phyloP scores from a whole-genome alignment of 2,797 vertebrate species.

The Aldrovandia affinis region DNA sequence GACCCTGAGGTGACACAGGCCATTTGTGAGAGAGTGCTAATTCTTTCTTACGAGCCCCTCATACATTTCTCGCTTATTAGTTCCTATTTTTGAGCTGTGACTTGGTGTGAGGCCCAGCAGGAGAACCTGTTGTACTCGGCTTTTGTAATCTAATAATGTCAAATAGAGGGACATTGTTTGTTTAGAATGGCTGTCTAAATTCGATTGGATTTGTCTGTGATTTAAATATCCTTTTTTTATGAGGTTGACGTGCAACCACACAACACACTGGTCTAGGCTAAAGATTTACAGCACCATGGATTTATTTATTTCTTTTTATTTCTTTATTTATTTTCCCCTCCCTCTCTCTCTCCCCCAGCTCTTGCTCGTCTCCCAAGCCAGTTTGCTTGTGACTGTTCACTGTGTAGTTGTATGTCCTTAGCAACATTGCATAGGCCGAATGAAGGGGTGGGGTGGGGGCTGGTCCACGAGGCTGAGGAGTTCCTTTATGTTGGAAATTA shows the following conservation, averaged over 20 bases:
- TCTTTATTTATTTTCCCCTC: too few relatives aligned
- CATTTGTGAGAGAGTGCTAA: constrained; percentile 71
- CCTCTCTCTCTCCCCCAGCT: too few relatives aligned
- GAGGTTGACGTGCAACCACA: neutral
- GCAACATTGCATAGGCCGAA: neutral
- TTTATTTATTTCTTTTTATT: neutral
- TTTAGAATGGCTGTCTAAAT: neutral
- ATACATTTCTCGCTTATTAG: constrained; percentile 75
- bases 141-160: neutral
- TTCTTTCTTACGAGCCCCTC: constrained; percentile 64
- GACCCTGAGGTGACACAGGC: constrained; percentile 60
- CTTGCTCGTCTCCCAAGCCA: neutral
- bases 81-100: constrained; percentile 50
- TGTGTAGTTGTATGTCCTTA: neutral
- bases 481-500: neutral
- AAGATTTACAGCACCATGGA: neutral
- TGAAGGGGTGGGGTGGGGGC: neutral
- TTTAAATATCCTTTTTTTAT: neutral
- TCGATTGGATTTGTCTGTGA: constrained; percentile 3
- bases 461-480: neutral
- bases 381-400: neutral
- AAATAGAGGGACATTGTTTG: neutral
- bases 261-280: neutral
- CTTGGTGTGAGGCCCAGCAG: neutral
- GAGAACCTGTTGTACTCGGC: neutral